These are phyloP conservation scores for Crenuchus spilurus DNA, from an alignment of 2,797 vertebrate species.

Conservation along the genomic window DNA sequence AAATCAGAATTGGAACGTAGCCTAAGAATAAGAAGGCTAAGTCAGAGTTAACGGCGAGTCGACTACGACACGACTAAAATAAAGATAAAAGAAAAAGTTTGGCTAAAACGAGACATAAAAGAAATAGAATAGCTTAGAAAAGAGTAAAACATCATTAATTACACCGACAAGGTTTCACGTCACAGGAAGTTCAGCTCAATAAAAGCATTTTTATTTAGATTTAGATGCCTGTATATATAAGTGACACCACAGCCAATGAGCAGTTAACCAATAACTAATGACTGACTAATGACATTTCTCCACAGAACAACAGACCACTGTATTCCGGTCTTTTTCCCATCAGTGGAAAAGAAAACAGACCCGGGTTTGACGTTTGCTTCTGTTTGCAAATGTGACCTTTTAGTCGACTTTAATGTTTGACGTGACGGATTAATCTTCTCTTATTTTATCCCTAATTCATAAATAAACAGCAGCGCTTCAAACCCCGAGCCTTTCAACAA, in stretches of 20 bases:
- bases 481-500: constrained; percentile 14
- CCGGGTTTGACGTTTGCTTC: neutral
- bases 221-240: no score
- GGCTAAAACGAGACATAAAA: no score
- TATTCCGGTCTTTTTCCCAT: constrained; percentile 7
- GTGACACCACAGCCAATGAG: neutral
- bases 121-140: no score
- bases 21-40: no score
- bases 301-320: neutral
- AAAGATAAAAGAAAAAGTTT: no score
- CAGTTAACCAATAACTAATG: neutral
- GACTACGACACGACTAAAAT: no score
- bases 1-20: no score
- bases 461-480: constrained; percentile 26
- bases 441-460: constrained; percentile 14
- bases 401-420: constrained; percentile 13
- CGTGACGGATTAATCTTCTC: neutral
- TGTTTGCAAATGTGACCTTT: neutral
- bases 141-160: no score
- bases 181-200: no score
- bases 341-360: constrained; percentile 24
- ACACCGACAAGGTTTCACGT: no score
- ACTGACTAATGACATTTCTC: neutral
- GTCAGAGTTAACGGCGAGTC: no score
- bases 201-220: no score